A percentile compares a stretch with the other conserved stretches of the same genome.
Conservation (phyloP, 2,888 invertebrate species). For the Eurytoma adleriae region DNA sequence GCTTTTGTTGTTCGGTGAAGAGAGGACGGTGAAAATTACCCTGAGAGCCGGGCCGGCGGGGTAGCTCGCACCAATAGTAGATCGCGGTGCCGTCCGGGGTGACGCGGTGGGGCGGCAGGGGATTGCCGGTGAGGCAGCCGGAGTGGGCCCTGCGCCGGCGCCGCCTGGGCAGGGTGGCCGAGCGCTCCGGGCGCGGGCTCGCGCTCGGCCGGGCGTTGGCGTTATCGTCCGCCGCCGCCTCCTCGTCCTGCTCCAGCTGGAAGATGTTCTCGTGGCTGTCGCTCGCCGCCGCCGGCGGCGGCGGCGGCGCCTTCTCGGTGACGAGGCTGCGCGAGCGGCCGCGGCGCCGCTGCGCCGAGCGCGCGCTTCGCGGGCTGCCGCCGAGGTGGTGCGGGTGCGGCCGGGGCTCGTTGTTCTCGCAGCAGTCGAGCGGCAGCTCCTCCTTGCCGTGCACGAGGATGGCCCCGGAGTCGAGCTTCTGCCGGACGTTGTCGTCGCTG, state of each 20-base stretch:
- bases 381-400: conserved; percentile 21
- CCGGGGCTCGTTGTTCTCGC: conserved; percentile 49
- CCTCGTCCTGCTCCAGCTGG: conserved; percentile 16
- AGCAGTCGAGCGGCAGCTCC: conserved; percentile 79
- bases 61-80: conserved; percentile 92
- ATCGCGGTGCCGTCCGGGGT: conserved; percentile 91
- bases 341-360: conserved; percentile 50
- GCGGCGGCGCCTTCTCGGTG: conserved; percentile 66
- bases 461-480: conserved; percentile 77
- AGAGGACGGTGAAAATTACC: conserved; percentile 64
- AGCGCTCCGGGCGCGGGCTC: conserved; percentile 50
- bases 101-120: conserved; percentile 84
- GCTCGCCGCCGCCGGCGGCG: conserved; percentile 60
- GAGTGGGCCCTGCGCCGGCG: conserved; percentile 69
- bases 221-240: conserved; percentile 19
- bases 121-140: conserved; percentile 68
- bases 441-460: conserved; percentile 81
- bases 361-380: not conserved
- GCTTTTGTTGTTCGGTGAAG: not conserved
- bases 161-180: conserved; percentile 72
- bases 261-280: conserved; percentile 46
- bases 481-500: conserved; percentile 73
- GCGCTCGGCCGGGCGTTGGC: conserved; percentile 42
- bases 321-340: conserved; percentile 59
- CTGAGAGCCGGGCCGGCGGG: conserved; percentile 77